Conservation (phyloP, 1,140 invertebrate genomes). For the Calephelis nemesis region DNA sequence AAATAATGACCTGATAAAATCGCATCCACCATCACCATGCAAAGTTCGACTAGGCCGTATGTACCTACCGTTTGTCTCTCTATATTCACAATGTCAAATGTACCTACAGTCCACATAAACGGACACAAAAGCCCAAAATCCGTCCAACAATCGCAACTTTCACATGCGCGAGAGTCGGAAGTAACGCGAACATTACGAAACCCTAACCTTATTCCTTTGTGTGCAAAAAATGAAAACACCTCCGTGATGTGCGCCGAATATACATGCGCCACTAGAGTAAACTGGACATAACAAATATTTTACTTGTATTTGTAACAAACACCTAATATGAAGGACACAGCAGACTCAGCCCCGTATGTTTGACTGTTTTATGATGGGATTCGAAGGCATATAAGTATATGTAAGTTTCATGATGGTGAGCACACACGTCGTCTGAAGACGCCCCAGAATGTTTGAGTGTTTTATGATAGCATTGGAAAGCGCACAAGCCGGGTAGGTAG, state of each 20-base stretch:
- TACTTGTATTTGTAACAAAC: too few relatives aligned
- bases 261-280: neutral
- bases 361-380: too few relatives aligned
- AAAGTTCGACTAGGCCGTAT: neutral
- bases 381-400: too few relatives aligned
- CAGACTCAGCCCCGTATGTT: too few relatives aligned
- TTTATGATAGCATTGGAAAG: too few relatives aligned
- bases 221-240: constrained; percentile 10
- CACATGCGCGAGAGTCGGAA: constrained; percentile 26
- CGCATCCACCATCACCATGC: too few relatives aligned
- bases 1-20: too few relatives aligned
- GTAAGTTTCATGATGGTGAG: too few relatives aligned
- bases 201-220: constrained; percentile 26
- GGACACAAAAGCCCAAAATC: constrained; percentile 17
- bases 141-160: constrained; percentile 31
- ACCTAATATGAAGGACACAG: too few relatives aligned
- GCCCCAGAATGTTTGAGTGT: too few relatives aligned
- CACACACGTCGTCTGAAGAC: too few relatives aligned
- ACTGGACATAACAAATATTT: neutral
- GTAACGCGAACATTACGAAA: constrained; percentile 18
- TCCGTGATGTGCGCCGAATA: constrained; percentile 4
- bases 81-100: neutral
- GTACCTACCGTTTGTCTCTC: neutral
- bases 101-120: constrained; percentile 2
- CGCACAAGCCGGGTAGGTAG: too few relatives aligned